phyloP scores from a whole-genome alignment of 2,797 vertebrate genomes.

The Pterois miles region DNA sequence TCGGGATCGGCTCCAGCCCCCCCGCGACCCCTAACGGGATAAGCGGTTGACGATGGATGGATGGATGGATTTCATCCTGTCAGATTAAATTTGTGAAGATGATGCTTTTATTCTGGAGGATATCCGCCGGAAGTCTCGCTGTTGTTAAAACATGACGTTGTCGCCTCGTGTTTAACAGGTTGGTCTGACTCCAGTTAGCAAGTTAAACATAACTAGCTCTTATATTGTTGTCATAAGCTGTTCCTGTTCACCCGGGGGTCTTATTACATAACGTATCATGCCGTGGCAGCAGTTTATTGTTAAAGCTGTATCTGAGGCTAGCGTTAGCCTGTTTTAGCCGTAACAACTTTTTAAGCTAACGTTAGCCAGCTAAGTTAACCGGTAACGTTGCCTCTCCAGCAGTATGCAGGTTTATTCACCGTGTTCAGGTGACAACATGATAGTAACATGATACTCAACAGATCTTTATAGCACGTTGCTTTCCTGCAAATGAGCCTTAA shows the following conservation, averaged over 20 bases:
- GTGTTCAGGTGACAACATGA: neutral
- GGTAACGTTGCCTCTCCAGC: neutral
- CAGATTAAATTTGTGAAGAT: neutral
- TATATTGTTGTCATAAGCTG: neutral
- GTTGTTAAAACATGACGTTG: slow-evolving; percentile 7
- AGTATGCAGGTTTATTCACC: neutral
- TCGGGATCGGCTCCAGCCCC: too few species aligned
- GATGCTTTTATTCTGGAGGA: slow-evolving; percentile 51
- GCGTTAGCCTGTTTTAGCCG: neutral
- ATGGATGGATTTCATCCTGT: too few species aligned
- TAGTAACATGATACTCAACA: rapidly evolving
- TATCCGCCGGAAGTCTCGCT: neutral
- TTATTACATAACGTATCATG: neutral
- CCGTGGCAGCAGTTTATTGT: neutral
- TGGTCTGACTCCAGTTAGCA: slow-evolving; percentile 21
- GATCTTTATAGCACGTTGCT: neutral
- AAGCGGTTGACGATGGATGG: too few species aligned
- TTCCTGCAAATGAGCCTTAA: rapidly evolving
- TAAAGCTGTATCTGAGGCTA: neutral
- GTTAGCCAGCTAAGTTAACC: slow-evolving; percentile 45
- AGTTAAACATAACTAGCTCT: neutral
- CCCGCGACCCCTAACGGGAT: too few species aligned
- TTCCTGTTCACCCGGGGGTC: neutral
- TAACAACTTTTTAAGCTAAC: slow-evolving; percentile 61
- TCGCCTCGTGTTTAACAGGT: slow-evolving; percentile 65